phyloP scores from a whole-genome alignment of 2,797 vertebrate species.

The Gobio occitaniae region DNA sequence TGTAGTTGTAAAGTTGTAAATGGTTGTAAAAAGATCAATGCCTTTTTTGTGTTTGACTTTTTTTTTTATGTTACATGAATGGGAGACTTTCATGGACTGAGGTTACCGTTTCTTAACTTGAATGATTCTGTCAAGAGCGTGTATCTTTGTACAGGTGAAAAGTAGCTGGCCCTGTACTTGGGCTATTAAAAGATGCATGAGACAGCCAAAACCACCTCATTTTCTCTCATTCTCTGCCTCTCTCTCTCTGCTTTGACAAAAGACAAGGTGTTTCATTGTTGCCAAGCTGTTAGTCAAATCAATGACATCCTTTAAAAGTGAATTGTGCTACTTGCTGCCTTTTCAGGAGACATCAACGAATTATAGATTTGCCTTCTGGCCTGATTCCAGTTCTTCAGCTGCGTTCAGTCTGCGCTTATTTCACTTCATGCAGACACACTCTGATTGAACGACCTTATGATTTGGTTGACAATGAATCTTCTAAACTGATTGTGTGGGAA shows the following conservation, averaged over 20 bases:
- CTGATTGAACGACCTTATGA: slow-evolving; percentile 32
- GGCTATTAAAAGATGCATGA: slow-evolving; percentile 52
- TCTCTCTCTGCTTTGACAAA: slow-evolving; percentile 31
- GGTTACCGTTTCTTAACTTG: slow-evolving; percentile 37
- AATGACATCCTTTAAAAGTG: slow-evolving; percentile 44
- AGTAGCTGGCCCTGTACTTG: slow-evolving; percentile 43
- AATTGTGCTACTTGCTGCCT: slow-evolving; percentile 44
- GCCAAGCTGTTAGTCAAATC: slow-evolving; percentile 43
- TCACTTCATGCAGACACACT: slow-evolving; percentile 13
- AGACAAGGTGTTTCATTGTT: slow-evolving; percentile 48
- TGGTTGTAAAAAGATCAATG: neutral
- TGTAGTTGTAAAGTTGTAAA: neutral
- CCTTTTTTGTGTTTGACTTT: neutral
- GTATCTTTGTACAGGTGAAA: slow-evolving; percentile 43
- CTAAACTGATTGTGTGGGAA: neutral
- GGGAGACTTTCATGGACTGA: slow-evolving; percentile 1
- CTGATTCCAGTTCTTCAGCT: slow-evolving; percentile 36
- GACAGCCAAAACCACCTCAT: slow-evolving; percentile 34
- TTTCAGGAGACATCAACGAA: slow-evolving; percentile 46
- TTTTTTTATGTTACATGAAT: neutral
- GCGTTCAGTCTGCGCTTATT: slow-evolving; percentile 12
- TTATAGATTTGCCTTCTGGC: slow-evolving; percentile 50
- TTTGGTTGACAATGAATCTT: neutral
- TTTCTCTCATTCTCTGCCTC: slow-evolving; percentile 18
- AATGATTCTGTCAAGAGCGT: slow-evolving; percentile 50